phyloP scores from a whole-genome alignment of 2,888 invertebrate species.

The Brenthis daphne region DNA sequence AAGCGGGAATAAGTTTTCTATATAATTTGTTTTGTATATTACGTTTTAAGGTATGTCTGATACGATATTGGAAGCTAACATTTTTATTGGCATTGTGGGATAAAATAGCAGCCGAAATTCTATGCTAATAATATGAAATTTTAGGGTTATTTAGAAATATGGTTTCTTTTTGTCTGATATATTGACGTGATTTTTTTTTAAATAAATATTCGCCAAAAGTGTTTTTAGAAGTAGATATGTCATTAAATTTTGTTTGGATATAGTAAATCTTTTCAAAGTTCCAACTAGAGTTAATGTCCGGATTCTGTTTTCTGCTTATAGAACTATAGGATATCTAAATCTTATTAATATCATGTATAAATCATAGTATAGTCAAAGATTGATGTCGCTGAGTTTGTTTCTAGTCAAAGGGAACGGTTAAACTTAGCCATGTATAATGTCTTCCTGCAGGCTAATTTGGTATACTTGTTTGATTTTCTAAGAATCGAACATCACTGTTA shows the following conservation, averaged over 20 bases:
- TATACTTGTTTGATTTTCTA: conserved; percentile 10
- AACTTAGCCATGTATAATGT: conserved; percentile 23
- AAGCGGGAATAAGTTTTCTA: neutral
- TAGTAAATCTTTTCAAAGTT: neutral
- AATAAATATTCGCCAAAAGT: neutral
- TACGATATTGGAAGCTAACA: neutral
- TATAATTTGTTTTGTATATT: neutral
- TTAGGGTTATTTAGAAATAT: neutral
- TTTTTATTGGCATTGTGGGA: neutral
- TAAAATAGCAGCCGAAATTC: conserved; percentile 1
- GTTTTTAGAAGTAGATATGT: no score
- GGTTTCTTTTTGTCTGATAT: no score
- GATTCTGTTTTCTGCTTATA: conserved; percentile 43
- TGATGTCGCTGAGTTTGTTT: conserved; percentile 25
- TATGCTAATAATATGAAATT: conserved; percentile 10
- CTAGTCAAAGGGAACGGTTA: conserved; percentile 16
- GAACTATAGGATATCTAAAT: conserved; percentile 67
- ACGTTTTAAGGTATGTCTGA: neutral
- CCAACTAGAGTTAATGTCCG: conserved; percentile 7
- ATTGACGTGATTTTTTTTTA: neutral
- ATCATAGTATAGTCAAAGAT: conserved; percentile 38
- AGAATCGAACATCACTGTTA: conserved; percentile 6
- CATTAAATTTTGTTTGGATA: no score
- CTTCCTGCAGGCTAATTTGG: conserved; percentile 15
- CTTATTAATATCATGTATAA: conserved; percentile 64